Percentiles rank a stretch among this genome's conserved stretches.
Evolutionary conservation across 2,888 invertebrate genomes (phyloP).

Genomic region (Lordiphosa andalusiaca): DNA sequence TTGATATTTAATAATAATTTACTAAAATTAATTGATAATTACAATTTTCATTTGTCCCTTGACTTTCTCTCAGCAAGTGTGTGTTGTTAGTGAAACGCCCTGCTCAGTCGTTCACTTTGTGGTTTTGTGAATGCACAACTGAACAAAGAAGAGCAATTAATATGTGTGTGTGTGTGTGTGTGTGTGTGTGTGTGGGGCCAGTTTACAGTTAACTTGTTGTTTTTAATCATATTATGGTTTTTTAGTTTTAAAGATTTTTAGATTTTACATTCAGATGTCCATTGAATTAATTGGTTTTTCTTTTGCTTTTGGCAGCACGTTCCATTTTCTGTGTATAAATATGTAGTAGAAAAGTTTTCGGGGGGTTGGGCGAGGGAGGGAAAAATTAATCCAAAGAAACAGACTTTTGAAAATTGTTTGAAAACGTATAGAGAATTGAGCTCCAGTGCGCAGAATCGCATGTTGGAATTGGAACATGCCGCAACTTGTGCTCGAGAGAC

Average conservation of each 20-base stretch:
- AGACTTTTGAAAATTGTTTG: slow-evolving; percentile 2
- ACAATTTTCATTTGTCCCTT: slow-evolving; percentile 16
- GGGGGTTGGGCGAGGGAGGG: too few species aligned
- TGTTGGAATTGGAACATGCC: slow-evolving; percentile 60
- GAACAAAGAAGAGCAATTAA: neutral
- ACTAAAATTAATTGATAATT: slow-evolving; percentile 45
- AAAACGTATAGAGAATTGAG: slow-evolving; percentile 19
- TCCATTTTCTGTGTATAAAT: slow-evolving; percentile 25
- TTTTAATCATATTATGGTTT: slow-evolving; percentile 20
- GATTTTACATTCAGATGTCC: slow-evolving; percentile 65
- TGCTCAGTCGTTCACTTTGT: too few species aligned
- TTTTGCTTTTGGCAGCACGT: slow-evolving; percentile 52
- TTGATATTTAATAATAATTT: slow-evolving; percentile 51
- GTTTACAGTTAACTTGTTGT: slow-evolving; percentile 24
- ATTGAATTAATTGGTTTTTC: slow-evolving; percentile 45
- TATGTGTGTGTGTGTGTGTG: slow-evolving; percentile 21
- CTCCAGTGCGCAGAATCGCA: slow-evolving; percentile 29
- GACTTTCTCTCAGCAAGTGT: slow-evolving; percentile 7
- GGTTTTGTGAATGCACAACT: too few species aligned
- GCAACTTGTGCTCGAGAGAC: slow-evolving; percentile 54
- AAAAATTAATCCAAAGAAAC: slow-evolving; percentile 4
- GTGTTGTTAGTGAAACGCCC: neutral
- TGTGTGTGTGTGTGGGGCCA: slow-evolving; percentile 24
- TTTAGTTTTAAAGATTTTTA: slow-evolving; percentile 8
- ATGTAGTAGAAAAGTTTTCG: slow-evolving; percentile 1